A percentile compares a stretch with the other conserved stretches of the same genome.
phyloP scores from a whole-genome alignment of 2,888 invertebrate genomes.

The Archips crataeganus region DNA sequence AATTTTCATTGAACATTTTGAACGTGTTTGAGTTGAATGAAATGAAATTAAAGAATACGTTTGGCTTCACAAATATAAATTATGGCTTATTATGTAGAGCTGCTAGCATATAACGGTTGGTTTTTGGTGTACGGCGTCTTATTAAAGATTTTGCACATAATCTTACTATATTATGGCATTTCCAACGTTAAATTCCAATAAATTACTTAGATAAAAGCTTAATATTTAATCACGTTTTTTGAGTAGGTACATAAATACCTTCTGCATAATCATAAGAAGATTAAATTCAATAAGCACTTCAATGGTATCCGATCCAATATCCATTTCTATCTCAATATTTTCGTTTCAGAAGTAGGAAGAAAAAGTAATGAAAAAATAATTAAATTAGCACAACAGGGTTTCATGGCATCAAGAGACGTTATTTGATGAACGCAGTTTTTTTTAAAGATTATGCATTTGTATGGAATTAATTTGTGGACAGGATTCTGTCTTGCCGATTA shows the following conservation, averaged over 20 bases:
- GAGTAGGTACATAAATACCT: too few species aligned
- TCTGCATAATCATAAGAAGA: neutral
- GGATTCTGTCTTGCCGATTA: too few species aligned
- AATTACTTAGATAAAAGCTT: too few species aligned
- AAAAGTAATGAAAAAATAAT: slow-evolving; percentile 4
- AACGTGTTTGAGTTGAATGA: slow-evolving; percentile 12
- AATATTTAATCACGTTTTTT: too few species aligned
- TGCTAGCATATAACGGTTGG: neutral
- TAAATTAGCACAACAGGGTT: slow-evolving; percentile 6
- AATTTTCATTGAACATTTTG: slow-evolving; percentile 16
- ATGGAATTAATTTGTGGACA: neutral
- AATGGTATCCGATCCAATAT: slow-evolving; percentile 1
- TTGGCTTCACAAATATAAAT: neutral
- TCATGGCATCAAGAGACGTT: neutral
- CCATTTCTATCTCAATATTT: neutral
- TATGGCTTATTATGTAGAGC: neutral
- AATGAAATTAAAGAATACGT: slow-evolving; percentile 6
- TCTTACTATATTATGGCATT: too few species aligned
- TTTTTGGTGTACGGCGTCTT: neutral
- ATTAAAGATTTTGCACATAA: too few species aligned
- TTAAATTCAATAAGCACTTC: slow-evolving; percentile 5
- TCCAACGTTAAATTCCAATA: too few species aligned
- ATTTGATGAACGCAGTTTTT: neutral
- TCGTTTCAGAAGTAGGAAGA: slow-evolving; percentile 2
- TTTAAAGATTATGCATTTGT: neutral